phyloP scores from a whole-genome alignment of 2,888 invertebrate species.

The Pediacus dermestoides region DNA sequence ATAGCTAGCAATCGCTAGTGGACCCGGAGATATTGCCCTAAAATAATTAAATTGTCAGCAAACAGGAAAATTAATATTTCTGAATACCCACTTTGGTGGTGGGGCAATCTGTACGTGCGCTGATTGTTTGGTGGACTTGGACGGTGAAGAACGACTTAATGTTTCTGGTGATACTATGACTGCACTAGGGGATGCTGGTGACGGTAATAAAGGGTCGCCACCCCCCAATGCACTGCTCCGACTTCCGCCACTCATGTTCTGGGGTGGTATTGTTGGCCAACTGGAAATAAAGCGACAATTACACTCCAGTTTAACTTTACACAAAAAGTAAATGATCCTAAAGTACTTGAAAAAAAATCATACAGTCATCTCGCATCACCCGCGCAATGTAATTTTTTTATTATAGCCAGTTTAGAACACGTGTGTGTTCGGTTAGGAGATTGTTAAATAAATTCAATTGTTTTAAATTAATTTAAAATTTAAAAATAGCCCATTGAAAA shows the following conservation, averaged over 20 bases:
- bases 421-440: no score
- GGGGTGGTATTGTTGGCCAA: constrained; percentile 61
- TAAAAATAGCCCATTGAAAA: no score
- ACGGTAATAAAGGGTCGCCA: constrained; percentile 63
- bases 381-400: no score
- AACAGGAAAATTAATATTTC: constrained; percentile 11
- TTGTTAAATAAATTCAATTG: no score
- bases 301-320: no score
- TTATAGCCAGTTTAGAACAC: no score
- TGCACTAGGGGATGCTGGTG: constrained; percentile 70
- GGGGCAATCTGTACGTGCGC: constrained; percentile 58
- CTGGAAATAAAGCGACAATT: constrained; percentile 41
- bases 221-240: constrained; percentile 54
- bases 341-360: no score
- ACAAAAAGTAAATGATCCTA: no score
- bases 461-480: no score
- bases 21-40: constrained; percentile 48
- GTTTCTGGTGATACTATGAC: constrained; percentile 74
- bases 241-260: constrained; percentile 64
- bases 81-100: constrained; percentile 50
- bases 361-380: no score
- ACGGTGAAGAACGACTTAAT: constrained; percentile 66
- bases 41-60: constrained; percentile 12
- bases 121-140: constrained; percentile 29
- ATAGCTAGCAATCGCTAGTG: constrained; percentile 57